Evolutionary conservation across 2,113 vertebrate genomes (phyloP), one percentile per base, ranked within the genome.

Genomic region (Colius striatus): DNA sequence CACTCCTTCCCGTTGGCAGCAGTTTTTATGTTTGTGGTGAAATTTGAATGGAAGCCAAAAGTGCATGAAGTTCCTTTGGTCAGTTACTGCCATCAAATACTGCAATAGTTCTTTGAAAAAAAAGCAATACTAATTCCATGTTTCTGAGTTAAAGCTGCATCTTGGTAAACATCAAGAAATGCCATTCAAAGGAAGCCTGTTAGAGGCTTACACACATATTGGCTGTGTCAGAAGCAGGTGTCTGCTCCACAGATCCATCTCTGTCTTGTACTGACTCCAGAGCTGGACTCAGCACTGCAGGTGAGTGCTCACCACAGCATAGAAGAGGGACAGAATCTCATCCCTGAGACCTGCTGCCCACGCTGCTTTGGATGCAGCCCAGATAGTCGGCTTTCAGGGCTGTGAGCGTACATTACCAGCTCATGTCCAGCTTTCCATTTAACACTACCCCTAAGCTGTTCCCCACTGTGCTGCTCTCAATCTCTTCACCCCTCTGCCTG

Each of bases 161-260:
- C 45, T 76, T 76, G 36, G 30, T 47, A 87, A 62, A 47, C 11
- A 14, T 55, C 4, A 36, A 54, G n/a, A 74, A 71, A n/a, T 23
- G 27, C 0, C 3, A 11, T 63, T 92, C 27, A 54, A 34, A 53
- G 45, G 32, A 65, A 60, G n/a, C 13, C 27, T 67, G 21, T 53
- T 62, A 25, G 0, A 14, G 23, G 22, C 26, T 57, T 84, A 32
- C 5, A 32, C 25, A 16, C 5, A 0, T 57, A 41, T 1, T 3
- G n/a, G 12, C 38, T 41, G 38, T 41, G 38, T 10, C 9, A 41
- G 38, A 41, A 41, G 38, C 38, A 41, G 38, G 38, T 41, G 38
- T 18, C 32, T 21, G 19, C 32, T 58, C 32, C 32, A 58, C 30
- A 58, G 55, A 30, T n/a, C 55, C 32, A 21, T 58, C 19, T n/a